Evolutionary conservation across 1,140 invertebrate genomes (phyloP), one percentile per base, ranked within the genome.

Genomic region (Magallana ariakensis): DNA sequence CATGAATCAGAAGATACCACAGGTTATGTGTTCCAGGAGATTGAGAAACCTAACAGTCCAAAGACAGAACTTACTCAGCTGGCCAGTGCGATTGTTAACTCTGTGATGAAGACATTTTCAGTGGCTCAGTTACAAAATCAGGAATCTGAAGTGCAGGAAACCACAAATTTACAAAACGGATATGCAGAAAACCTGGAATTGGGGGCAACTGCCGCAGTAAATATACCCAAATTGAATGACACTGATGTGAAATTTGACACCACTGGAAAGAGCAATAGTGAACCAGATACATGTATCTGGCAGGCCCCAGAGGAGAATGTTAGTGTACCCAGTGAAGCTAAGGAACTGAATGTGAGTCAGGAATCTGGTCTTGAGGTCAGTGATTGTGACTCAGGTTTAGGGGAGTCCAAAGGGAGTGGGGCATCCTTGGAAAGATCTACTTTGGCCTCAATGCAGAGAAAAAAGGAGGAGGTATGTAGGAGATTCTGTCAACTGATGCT

Each of bases 401-500:
- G 66, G 1, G 66, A 75, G 22, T 75, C 66, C 8, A 75, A 75
- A 26, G 66, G 66, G 8, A 75, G 66, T 75, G 66, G 66, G 22
- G 66, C 66, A 3, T 75, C 66, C 3, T 75, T 75, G 33, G 66
- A 75, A 26, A 75, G 66, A 13, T 19, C 22, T 22, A 75, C 19
- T 9, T 75, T 19, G 66, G 26, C 33, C 19, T 75, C 66, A 75
- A 75, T 26, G 33, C 66, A 75, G 66, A 83, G 53, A 19, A 57
- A 56, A 46, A 57, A 83, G n/a, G 56, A 83, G 81, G 81, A 83
- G 2, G n/a, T 83, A 1, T 83, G 81, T 83, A 22, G 22, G 16
- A 83, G 53, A 19, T 56, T 83, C 10, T 83, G 81, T 83, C 54
- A 83, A 19, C 54, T 56, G 81, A 56, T 83, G 56, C 54, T 56